phyloP scores from a whole-genome alignment of 2,888 invertebrate species.

The Euspilapteryx auroguttella region DNA sequence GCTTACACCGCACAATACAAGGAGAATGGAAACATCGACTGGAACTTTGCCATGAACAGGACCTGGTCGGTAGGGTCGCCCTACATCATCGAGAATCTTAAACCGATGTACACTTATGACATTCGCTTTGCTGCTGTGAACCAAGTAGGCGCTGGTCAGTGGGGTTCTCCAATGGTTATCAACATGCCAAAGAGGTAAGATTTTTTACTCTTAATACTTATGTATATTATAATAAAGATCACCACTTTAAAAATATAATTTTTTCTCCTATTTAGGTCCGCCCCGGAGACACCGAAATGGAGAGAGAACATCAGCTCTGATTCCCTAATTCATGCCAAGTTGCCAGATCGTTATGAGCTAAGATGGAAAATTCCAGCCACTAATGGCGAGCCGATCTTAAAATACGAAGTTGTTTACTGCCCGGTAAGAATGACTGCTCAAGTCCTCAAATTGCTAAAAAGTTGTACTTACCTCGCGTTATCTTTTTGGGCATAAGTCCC shows the following conservation, averaged over 20 bases:
- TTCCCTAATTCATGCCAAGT: slow-evolving; percentile 52
- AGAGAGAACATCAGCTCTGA: slow-evolving; percentile 38
- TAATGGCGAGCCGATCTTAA: slow-evolving; percentile 87
- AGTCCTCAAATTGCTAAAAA: too few species aligned
- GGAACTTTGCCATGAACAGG: slow-evolving; percentile 70
- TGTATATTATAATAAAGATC: too few species aligned
- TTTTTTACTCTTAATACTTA: too few species aligned
- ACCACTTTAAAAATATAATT: too few species aligned
- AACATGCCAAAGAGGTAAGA: slow-evolving; percentile 70
- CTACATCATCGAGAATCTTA: slow-evolving; percentile 78
- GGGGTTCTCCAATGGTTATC: slow-evolving; percentile 66
- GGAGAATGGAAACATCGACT: slow-evolving; percentile 65
- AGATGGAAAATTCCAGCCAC: slow-evolving; percentile 85
- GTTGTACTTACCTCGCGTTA: too few species aligned
- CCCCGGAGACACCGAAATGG: slow-evolving; percentile 68
- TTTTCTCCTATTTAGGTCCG: too few species aligned
- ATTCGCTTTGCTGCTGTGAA: slow-evolving; percentile 86
- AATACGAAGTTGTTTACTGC: slow-evolving; percentile 80
- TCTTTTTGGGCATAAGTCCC: too few species aligned
- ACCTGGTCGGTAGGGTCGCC: slow-evolving; percentile 81
- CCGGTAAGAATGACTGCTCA: slow-evolving; percentile 74
- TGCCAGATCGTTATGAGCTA: slow-evolving; percentile 78
- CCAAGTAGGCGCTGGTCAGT: slow-evolving; percentile 79
- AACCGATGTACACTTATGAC: slow-evolving; percentile 75
- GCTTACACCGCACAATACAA: slow-evolving; percentile 78